Conservation (phyloP, 2,797 vertebrate species). For the Crocodylus rhombifer region DNA sequence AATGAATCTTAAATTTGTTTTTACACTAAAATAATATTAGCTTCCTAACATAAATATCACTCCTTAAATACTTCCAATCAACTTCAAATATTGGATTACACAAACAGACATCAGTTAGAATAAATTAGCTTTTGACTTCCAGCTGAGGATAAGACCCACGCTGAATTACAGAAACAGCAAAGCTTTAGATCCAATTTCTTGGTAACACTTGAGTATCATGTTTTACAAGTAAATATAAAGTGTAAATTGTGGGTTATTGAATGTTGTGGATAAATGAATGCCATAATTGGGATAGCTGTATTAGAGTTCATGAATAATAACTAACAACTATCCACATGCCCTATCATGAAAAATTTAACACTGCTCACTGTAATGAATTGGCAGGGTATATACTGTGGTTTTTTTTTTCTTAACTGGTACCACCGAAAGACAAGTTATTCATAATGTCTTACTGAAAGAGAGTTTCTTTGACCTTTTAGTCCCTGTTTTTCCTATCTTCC, state of each 20-base stretch:
- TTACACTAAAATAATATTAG: too few relatives aligned
- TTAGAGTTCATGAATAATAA: neutral
- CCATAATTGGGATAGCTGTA: rapidly evolving
- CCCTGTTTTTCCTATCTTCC: rapidly evolving
- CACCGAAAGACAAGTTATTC: neutral
- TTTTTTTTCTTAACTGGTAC: too few relatives aligned
- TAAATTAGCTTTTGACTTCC: neutral
- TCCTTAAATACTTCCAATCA: too few relatives aligned
- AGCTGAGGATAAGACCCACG: neutral
- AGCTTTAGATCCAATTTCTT: neutral
- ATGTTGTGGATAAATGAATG: neutral
- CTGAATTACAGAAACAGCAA: neutral
- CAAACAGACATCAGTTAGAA: neutral
- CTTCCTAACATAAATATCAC: too few relatives aligned
- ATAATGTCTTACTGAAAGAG: neutral
- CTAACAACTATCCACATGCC: too few relatives aligned
- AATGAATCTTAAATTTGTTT: too few relatives aligned
- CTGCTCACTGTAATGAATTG: neutral
- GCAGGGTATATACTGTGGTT: too few relatives aligned
- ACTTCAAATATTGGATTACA: neutral
- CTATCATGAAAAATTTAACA: neutral
- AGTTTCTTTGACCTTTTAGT: neutral
- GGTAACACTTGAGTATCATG: neutral
- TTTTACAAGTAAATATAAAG: neutral
- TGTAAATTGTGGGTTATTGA: rapidly evolving